Evolutionary conservation across 1,140 invertebrate species (phyloP).

Genomic region (Apis mellifera): Amel_HAv3.1 CM009935.2:9861501-9862000

Average conservation of each 20-base stretch:
- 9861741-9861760: not conserved
- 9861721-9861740: not conserved
- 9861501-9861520: slow-evolving; percentile 20
- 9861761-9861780: not conserved
- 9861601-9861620: not conserved
- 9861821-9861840: not conserved
- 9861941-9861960: slow-evolving; percentile 58
- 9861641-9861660: not conserved
- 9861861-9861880: not conserved
- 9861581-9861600: not conserved
- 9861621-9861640: not conserved
- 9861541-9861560: slow-evolving; percentile 24
- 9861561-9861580: slow-evolving; percentile 10
- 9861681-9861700: too few relatives aligned
- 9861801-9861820: slow-evolving; percentile 19
- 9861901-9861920: slow-evolving; percentile 38
- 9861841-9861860: slow-evolving; percentile 17
- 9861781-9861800: not conserved
- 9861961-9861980: slow-evolving; percentile 29
- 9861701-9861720: not conserved
- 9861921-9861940: slow-evolving; percentile 27
- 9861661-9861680: not conserved
- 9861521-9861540: slow-evolving; percentile 4
- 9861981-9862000: slow-evolving; percentile 5
- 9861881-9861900: slow-evolving; percentile 26